Conservation (phyloP, 2,888 invertebrate genomes). For the Brachycybe producta region DNA sequence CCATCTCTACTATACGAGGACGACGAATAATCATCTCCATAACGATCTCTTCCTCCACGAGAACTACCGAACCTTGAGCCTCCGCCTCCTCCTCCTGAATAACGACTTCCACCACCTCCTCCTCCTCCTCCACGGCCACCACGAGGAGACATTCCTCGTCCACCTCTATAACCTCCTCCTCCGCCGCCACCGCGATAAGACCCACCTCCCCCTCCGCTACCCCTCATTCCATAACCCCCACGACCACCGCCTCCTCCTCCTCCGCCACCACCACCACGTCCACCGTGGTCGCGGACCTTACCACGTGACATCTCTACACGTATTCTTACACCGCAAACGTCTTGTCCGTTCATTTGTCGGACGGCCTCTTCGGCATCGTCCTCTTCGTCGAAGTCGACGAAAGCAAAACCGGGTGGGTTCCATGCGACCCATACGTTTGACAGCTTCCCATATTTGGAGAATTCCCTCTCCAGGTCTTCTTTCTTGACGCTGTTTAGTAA, state of each 20-base stretch:
- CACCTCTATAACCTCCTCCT: conserved; percentile 41
- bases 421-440: conserved; percentile 88
- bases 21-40: conserved; percentile 17
- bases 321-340: conserved; percentile 72
- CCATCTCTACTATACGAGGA: conserved; percentile 16
- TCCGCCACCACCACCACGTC: conserved; percentile 17
- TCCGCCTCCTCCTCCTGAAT: conserved; percentile 40
- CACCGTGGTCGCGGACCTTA: conserved; percentile 25
- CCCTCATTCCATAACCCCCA: conserved; percentile 45
- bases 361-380: conserved; percentile 82
- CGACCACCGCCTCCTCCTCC: conserved; percentile 39
- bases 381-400: conserved; percentile 78
- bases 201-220: conserved; percentile 46
- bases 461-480: conserved; percentile 79
- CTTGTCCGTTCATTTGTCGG: conserved; percentile 73
- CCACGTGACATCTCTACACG: conserved; percentile 71
- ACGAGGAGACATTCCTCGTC: conserved; percentile 39
- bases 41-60: conserved; percentile 22
- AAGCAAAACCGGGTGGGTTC: conserved; percentile 87
- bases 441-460: conserved; percentile 80
- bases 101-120: conserved; percentile 34
- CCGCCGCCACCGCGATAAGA: conserved; percentile 40
- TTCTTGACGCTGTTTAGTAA: conserved; percentile 77
- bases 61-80: conserved; percentile 39
- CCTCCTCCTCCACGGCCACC: conserved; percentile 39